These are phyloP conservation scores for Escarpia spicata DNA, from an alignment of 2,888 invertebrate species.

Conservation along the genomic window DNA sequence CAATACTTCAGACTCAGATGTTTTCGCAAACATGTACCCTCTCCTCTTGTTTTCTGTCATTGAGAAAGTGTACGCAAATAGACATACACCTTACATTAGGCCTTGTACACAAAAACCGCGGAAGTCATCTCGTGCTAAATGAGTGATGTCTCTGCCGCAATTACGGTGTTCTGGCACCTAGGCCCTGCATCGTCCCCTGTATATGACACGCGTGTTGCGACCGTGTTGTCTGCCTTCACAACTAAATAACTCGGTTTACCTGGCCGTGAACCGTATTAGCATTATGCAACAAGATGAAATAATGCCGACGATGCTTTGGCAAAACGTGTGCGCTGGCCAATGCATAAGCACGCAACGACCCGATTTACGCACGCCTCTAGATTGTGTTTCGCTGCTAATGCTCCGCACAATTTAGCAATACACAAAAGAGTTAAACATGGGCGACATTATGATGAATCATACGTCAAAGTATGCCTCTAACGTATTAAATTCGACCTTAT, in stretches of 20 bases:
- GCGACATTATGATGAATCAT: background rate
- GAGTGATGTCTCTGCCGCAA: no score
- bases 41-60: no score
- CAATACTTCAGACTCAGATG: no score
- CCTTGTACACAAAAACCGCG: no score
- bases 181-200: no score
- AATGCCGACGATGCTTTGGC: background rate
- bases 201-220: no score
- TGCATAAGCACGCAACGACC: background rate
- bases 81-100: no score
- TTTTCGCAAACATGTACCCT: no score
- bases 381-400: slow-evolving; percentile 8
- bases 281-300: slow-evolving; percentile 3
- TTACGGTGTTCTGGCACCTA: no score
- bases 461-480: background rate
- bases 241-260: background rate
- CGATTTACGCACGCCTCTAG: background rate
- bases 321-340: background rate
- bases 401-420: background rate
- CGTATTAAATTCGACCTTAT: background rate
- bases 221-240: background rate
- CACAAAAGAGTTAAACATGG: background rate
- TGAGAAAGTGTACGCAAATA: no score
- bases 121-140: no score
- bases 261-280: background rate